Percentiles rank a stretch among this genome's conserved stretches.
These are phyloP conservation scores for Belgica antarctica DNA, from an alignment of 2,888 invertebrate genomes.

Conservation along the genomic window DNA sequence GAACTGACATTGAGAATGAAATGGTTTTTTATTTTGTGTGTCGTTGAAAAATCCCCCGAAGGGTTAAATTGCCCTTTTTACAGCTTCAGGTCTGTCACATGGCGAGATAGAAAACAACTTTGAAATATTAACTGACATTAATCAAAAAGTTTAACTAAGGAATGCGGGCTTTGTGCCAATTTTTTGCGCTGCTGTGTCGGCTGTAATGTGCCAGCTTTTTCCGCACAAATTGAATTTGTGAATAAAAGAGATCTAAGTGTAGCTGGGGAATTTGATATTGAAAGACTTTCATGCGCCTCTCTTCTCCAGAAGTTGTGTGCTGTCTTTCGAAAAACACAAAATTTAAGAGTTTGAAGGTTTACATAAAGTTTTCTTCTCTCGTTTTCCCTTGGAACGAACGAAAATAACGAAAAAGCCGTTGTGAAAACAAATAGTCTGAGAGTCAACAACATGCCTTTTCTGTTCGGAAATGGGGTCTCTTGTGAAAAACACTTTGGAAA, in stretches of 20 bases:
- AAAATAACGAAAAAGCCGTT: not conserved
- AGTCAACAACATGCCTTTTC: not conserved
- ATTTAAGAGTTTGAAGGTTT: slow-evolving; percentile 19
- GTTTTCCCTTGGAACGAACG: not conserved
- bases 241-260: not conserved
- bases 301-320: not conserved
- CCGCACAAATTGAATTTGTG: not conserved
- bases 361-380: slow-evolving; percentile 20
- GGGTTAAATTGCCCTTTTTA: slow-evolving; percentile 32
- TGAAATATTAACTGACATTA: slow-evolving; percentile 33
- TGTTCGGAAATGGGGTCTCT: not conserved
- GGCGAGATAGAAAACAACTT: slow-evolving; percentile 4
- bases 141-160: slow-evolving; percentile 23
- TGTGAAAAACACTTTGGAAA: not conserved
- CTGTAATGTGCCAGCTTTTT: slow-evolving; percentile 18
- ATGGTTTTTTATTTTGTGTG: not conserved
- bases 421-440: slow-evolving; percentile 2
- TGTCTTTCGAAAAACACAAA: slow-evolving; percentile 15
- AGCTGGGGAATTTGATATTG: slow-evolving; percentile 12
- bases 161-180: not conserved
- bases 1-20: slow-evolving; percentile 30
- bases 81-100: slow-evolving; percentile 28
- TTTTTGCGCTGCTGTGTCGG: not conserved
- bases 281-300: slow-evolving; percentile 16
- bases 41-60: not conserved